These are phyloP conservation scores for Pachypeltis micranthus DNA, from an alignment of 1,140 invertebrate genomes.

Conservation along the genomic window DNA sequence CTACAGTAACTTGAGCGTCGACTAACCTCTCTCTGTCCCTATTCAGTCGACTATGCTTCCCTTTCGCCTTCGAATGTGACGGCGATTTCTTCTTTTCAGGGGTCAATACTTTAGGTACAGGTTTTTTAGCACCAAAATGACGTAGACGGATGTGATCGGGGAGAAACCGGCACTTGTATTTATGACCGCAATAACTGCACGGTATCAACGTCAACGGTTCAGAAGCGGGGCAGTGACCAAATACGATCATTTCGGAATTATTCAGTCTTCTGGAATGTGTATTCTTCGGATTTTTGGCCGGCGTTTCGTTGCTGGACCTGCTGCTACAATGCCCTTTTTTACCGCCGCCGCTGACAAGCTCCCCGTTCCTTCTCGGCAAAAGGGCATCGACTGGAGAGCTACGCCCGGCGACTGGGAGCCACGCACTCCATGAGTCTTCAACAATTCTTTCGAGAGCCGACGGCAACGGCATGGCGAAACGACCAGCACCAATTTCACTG, in stretches of 20 bases:
- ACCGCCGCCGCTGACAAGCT: not conserved
- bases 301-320: not conserved
- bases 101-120: not conserved
- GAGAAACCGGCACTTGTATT: not conserved
- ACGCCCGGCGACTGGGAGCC: not conserved
- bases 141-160: not conserved
- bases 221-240: not conserved
- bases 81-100: conserved; percentile 1
- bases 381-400: not conserved
- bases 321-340: not conserved
- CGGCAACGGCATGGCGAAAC: not conserved
- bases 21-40: not conserved
- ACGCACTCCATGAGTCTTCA: not conserved
- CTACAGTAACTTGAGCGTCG: not conserved
- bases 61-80: not conserved
- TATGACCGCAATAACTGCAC: not conserved
- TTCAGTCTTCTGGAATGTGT: not conserved
- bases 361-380: not conserved
- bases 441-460: not conserved
- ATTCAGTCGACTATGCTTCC: not conserved
- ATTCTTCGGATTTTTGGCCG: not conserved
- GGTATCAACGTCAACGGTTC: not conserved
- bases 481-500: too few species aligned
- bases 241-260: not conserved
- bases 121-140: not conserved